These are phyloP conservation scores for Tretioscincus oriximinensis DNA, from an alignment of 2,113 vertebrate species.

Conservation along the genomic window DNA sequence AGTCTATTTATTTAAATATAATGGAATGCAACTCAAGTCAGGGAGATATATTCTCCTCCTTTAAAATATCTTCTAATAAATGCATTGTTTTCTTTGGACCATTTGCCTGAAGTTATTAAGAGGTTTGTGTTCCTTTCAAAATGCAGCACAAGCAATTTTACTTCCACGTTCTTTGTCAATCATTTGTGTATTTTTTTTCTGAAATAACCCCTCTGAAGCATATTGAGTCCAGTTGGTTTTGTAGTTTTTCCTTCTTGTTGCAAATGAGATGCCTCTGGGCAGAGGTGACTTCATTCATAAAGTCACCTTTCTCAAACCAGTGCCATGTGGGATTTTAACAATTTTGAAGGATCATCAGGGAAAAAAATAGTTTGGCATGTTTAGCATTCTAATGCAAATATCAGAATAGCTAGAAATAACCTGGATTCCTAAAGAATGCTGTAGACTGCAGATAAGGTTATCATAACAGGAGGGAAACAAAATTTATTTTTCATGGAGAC, in stretches of 20 bases:
- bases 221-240: not conserved
- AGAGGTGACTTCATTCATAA: slow-evolving; percentile 3
- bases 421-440: not conserved
- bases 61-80: not conserved
- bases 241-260: not conserved
- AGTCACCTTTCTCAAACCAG: not conserved
- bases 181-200: not conserved
- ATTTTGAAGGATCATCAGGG: not conserved
- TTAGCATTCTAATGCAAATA: not conserved
- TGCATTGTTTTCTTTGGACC: not conserved
- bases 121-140: not conserved
- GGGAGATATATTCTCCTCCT: not conserved
- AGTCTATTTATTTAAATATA: not conserved
- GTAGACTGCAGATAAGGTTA: not conserved
- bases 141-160: not conserved
- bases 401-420: slow-evolving; percentile 3
- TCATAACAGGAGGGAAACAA: not conserved
- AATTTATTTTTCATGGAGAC: not conserved
- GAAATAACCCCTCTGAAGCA: not conserved
- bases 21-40: not conserved
- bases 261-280: not conserved
- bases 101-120: not conserved
- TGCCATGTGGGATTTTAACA: not conserved
- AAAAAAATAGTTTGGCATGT: not conserved
- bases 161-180: slow-evolving; percentile 13